These are phyloP conservation scores for Trochalopteron elliotii DNA, from an alignment of 2,113 vertebrate species.

Conservation along the genomic window DNA sequence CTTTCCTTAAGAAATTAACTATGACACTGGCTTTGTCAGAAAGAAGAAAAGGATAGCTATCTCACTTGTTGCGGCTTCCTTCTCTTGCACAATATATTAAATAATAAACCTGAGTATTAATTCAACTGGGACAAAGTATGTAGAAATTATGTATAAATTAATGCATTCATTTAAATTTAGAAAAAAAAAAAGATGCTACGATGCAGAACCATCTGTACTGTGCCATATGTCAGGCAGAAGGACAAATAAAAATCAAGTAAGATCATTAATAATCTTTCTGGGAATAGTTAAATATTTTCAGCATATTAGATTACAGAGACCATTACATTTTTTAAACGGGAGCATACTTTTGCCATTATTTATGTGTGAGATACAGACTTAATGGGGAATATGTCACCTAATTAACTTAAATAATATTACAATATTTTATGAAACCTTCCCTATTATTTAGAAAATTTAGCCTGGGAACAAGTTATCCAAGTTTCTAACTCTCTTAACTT, in stretches of 20 bases:
- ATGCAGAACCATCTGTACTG: conserved; percentile 24
- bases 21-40: background rate
- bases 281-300: background rate
- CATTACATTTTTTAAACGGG: background rate
- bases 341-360: background rate
- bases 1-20: background rate
- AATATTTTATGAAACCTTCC: background rate
- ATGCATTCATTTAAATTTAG: conserved; percentile 24
- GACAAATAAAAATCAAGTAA: background rate
- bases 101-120: conserved; percentile 8
- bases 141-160: conserved; percentile 10
- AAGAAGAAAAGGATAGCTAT: background rate
- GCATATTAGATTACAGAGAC: background rate
- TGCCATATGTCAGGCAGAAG: conserved; percentile 26
- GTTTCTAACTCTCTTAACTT: background rate
- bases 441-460: background rate
- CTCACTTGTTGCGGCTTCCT: background rate
- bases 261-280: conserved; percentile 19
- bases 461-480: background rate
- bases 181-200: background rate
- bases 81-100: background rate
- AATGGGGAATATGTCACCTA: background rate
- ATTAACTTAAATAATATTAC: background rate
- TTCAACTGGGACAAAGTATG: background rate
- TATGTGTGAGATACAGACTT: background rate